phyloP scores from a whole-genome alignment of 2,888 invertebrate genomes.

The Volucella inanis region DNA sequence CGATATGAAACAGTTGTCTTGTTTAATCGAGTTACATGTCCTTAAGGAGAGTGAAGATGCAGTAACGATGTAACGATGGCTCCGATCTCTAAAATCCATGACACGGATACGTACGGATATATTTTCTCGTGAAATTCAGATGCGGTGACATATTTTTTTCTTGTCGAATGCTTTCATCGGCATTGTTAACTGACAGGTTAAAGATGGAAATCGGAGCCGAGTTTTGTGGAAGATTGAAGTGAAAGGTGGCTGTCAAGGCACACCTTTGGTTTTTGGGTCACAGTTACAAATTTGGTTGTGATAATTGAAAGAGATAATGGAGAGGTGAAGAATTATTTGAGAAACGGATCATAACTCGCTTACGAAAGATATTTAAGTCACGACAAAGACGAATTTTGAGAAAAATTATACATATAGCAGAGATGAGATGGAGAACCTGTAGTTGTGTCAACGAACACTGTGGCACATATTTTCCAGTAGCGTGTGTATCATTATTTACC shows the following conservation, averaged over 20 bases:
- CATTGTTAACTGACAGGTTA: conserved; percentile 18
- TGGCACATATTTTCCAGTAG: no score
- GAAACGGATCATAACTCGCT: conserved; percentile 9
- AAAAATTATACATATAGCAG: neutral
- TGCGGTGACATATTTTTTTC: conserved; percentile 49
- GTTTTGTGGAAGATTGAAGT: conserved; percentile 16
- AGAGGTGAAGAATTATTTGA: conserved; percentile 14
- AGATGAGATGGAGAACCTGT: no score
- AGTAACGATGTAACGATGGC: conserved; percentile 2
- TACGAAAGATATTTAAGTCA: neutral
- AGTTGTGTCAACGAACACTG: no score
- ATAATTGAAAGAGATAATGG: conserved; percentile 35
- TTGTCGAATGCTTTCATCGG: conserved; percentile 61
- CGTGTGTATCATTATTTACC: no score
- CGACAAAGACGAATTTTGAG: neutral
- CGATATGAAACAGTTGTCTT: conserved; percentile 19
- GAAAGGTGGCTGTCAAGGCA: conserved; percentile 46
- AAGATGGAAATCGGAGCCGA: conserved; percentile 21
- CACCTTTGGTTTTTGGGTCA: conserved; percentile 29
- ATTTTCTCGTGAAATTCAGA: conserved; percentile 26
- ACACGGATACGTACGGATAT: conserved; percentile 15
- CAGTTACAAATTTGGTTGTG: conserved; percentile 26
- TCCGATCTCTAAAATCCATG: neutral
- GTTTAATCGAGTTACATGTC: conserved; percentile 19
- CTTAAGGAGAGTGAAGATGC: conserved; percentile 8